Percentiles rank a stretch among this genome's conserved stretches.
phyloP scores from a whole-genome alignment of 2,888 invertebrate species.

The Eupithecia exiguata region DNA sequence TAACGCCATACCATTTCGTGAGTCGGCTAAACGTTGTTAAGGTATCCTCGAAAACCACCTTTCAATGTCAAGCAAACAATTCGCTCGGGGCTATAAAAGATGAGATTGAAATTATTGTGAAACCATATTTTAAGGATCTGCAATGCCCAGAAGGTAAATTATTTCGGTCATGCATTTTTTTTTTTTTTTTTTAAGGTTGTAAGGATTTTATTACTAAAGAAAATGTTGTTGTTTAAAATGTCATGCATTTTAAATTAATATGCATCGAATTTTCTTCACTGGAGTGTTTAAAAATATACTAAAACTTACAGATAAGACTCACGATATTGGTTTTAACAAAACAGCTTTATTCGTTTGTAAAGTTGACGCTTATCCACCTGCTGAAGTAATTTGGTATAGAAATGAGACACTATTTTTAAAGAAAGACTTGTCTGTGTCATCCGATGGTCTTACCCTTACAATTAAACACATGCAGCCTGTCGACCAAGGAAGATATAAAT shows the following conservation, averaged over 20 bases:
- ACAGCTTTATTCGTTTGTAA: constrained; percentile 8
- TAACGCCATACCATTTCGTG: constrained; percentile 2
- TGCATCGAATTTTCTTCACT: not conserved
- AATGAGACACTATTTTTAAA: constrained; percentile 10
- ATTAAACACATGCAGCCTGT: constrained; percentile 19
- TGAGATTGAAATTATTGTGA: not conserved
- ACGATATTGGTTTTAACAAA: constrained; percentile 7
- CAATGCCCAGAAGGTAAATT: constrained; percentile 2
- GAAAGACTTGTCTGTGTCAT: constrained; percentile 11
- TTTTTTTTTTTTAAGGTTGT: no score
- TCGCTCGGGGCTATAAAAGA: not conserved
- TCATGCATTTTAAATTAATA: not conserved
- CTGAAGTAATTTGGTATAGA: constrained; percentile 25
- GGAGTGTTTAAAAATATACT: not conserved
- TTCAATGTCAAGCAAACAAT: constrained; percentile 27
- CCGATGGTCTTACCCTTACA: constrained; percentile 15
- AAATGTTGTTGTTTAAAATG: no score
- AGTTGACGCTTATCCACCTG: constrained; percentile 24
- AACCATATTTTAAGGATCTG: not conserved
- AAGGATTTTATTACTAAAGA: no score
- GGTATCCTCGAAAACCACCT: constrained; percentile 12
- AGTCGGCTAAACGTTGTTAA: constrained; percentile 11
- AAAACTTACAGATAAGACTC: constrained; percentile 11
- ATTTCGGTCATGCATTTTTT: not conserved
- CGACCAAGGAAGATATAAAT: constrained; percentile 19